Percentiles rank a stretch among this genome's conserved stretches.
Conservation (phyloP, 1,140 invertebrate genomes). For the Vanessa atalanta region DNA sequence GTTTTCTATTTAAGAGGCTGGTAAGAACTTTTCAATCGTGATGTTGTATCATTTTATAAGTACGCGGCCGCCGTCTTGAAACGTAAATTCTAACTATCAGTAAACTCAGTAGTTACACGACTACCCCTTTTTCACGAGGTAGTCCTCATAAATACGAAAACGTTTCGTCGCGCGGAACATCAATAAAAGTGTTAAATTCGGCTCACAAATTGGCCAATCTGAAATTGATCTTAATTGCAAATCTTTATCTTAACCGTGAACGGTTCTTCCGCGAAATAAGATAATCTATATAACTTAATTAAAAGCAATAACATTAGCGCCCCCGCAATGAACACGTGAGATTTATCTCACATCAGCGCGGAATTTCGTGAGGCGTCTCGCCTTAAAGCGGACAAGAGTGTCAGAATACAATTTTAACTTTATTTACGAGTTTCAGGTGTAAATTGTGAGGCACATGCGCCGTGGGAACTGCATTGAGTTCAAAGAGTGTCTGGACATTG, state of each 20-base stretch:
- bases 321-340: conserved; percentile 4
- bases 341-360: neutral
- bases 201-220: conserved; percentile 16
- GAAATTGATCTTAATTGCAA: conserved; percentile 26
- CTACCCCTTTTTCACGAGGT: too few species aligned
- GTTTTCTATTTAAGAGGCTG: too few species aligned
- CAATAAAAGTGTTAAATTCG: conserved; percentile 15
- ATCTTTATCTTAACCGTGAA: conserved; percentile 4
- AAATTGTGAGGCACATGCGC: neutral
- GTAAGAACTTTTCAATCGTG: too few species aligned
- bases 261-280: conserved; percentile 23
- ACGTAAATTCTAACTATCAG: too few species aligned
- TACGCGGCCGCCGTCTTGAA: too few species aligned
- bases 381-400: neutral
- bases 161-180: neutral
- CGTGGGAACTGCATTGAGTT: too few species aligned
- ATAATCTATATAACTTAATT: conserved; percentile 25
- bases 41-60: too few species aligned
- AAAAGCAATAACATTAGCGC: conserved; percentile 11
- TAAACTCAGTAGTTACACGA: too few species aligned
- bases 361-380: neutral
- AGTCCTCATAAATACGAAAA: too few species aligned
- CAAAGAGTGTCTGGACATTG: too few species aligned
- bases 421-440: neutral
- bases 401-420: neutral